Base-by-base conservation (phyloP, 1,140 invertebrate species). In the Armadillidium nasatum region DNA sequence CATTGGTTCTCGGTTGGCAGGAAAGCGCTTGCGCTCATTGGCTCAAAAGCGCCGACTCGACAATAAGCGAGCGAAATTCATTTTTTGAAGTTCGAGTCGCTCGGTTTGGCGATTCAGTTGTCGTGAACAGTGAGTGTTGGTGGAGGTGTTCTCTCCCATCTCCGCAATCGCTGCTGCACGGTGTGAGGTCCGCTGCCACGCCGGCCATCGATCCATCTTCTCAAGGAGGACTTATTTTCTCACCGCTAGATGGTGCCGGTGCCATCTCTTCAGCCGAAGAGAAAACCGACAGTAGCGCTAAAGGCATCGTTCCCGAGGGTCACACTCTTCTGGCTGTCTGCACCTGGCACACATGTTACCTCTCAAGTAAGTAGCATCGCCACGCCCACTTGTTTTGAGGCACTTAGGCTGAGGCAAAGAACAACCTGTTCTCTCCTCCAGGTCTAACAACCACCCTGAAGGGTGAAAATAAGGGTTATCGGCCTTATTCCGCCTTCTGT, bases 361-460 rank as follows among this genome's bases (percentile, higher is more conserved):
- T 60, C 50, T 60, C 50, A 60, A 60, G 50, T 60, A 60, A 60
- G 50, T 60, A 60, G 50, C 50, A 60, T 60, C 50, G 50, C 50
- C 50, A 60, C 50, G 50, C 50, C 50, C 50, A 60, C 50, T 60
- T 60, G 50, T 60, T 60, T 60, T 60, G 50, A 60, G 50, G 50
- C 50, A 60, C 50, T 60, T 60, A 60, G 50, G 50, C 50, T 19
- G 50, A 60, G 50, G 50, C 50, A 60, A 60, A 60, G 50, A 60
- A 60, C 50, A 60, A 60, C 50, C 50, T 60, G 50, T 60, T 60
- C 50, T 60, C 50, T 60, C 50, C 50, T 60, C 50, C 50, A 60
- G 50, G 50, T 19, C 50, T 60, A 60, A 60, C 7, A 60, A 60
- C 50, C 50, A 60, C 50, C 50, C 50, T 60, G 50, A 60, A 60